phyloP scores from a whole-genome alignment of 1,140 invertebrate genomes.

The Hestina assimilis region DNA sequence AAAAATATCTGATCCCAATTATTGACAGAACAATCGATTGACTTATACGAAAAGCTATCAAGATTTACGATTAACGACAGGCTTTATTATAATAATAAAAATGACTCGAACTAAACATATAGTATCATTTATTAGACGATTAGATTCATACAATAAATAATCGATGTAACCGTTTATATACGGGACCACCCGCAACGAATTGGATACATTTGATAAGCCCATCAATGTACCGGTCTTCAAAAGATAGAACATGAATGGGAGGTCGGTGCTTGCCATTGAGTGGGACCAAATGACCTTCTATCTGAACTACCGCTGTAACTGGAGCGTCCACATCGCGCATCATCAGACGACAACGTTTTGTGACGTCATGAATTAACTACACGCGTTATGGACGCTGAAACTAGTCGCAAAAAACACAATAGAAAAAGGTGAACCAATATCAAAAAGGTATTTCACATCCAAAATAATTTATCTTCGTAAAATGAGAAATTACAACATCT shows the following conservation, averaged over 20 bases:
- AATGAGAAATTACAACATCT: no score
- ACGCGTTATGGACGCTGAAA: no score
- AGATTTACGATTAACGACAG: neutral
- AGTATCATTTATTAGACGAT: conserved; percentile 19
- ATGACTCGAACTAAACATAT: neutral
- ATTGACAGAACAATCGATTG: no score
- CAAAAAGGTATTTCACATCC: no score
- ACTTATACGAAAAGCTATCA: neutral
- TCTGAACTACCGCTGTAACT: conserved; percentile 1
- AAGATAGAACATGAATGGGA: conserved; percentile 12
- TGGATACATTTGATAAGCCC: conserved; percentile 3
- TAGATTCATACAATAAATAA: conserved; percentile 17
- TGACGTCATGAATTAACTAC: no score
- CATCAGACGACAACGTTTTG: no score
- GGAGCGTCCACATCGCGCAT: no score
- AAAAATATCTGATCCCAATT: no score
- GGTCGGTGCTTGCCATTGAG: neutral
- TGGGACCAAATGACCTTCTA: conserved; percentile 13
- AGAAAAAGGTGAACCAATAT: no score
- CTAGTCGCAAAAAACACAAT: no score
- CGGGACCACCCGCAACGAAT: conserved; percentile 20
- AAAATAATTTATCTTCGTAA: no score
- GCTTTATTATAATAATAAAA: neutral
- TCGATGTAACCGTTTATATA: neutral
- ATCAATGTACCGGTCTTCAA: conserved; percentile 8